These are phyloP conservation scores for Chrysolina oricalcia DNA, from an alignment of 2,888 invertebrate species.

Conservation along the genomic window DNA sequence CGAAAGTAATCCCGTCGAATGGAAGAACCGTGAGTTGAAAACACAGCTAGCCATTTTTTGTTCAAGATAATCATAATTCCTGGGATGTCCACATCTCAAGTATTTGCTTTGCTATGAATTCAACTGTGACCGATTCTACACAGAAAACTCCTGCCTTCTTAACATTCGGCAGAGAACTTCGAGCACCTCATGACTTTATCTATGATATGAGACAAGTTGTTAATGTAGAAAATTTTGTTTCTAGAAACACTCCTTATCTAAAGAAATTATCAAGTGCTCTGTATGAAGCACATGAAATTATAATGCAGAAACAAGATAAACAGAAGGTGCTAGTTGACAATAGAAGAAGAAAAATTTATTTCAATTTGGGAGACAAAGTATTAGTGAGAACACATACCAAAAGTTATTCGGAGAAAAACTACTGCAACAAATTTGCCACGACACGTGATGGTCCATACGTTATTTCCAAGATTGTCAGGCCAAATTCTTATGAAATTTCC, in stretches of 20 bases:
- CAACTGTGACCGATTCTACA: no score
- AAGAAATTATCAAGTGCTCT: conserved; percentile 27
- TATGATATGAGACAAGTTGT: no score
- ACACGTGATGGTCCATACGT: conserved; percentile 39
- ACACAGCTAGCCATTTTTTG: no score
- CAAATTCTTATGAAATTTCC: conserved; percentile 35
- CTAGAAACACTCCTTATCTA: conserved; percentile 26
- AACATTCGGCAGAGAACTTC: no score
- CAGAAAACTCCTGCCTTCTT: no score
- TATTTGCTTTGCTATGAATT: no score
- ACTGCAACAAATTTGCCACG: conserved; percentile 36
- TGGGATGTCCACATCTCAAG: no score
- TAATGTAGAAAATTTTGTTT: no score
- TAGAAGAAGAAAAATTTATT: neutral
- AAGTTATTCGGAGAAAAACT: conserved; percentile 23
- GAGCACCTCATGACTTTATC: no score
- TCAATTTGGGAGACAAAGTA: conserved; percentile 20
- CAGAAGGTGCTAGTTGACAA: conserved; percentile 13
- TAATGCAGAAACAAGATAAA: conserved; percentile 28
- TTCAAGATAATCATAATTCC: no score
- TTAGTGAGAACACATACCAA: conserved; percentile 8
- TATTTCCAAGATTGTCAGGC: conserved; percentile 31
- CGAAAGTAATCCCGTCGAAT: no score
- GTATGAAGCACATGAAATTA: conserved; percentile 18
- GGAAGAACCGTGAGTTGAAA: no score